phyloP scores from a whole-genome alignment of 1,140 invertebrate species.

The Cheumatopsyche charites region DNA sequence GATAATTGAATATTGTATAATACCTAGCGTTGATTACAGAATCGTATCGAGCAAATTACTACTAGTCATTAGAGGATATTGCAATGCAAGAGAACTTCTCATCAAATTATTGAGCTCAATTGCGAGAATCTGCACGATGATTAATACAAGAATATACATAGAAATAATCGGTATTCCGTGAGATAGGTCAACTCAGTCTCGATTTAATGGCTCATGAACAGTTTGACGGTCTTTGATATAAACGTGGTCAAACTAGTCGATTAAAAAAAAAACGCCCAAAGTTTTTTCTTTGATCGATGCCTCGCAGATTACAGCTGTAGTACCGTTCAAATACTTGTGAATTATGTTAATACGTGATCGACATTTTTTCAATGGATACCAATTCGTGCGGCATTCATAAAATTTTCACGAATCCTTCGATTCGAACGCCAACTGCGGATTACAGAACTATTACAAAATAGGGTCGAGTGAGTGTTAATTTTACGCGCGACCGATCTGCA shows the following conservation, averaged over 20 bases:
- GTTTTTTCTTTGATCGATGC: conserved; percentile 26
- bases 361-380: too few relatives aligned
- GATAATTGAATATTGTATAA: too few relatives aligned
- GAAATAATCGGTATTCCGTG: too few relatives aligned
- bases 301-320: conserved; percentile 24
- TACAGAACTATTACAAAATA: background rate
- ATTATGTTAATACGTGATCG: conserved; percentile 27
- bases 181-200: too few relatives aligned
- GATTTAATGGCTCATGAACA: background rate
- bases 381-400: too few relatives aligned
- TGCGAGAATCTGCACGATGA: background rate
- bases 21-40: too few relatives aligned
- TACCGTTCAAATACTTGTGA: conserved; percentile 26
- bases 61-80: conserved; percentile 1
- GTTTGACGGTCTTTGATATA: background rate
- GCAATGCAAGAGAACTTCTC: background rate
- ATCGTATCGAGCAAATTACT: background rate
- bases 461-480: conserved; percentile 3
- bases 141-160: too few relatives aligned
- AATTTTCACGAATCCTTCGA: too few relatives aligned
- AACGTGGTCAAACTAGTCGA: conserved; percentile 21
- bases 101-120: too few relatives aligned
- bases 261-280: conserved; percentile 16
- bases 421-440: too few relatives aligned
- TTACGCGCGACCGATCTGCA: conserved; percentile 23